phyloP scores from a whole-genome alignment of 2,797 vertebrate genomes.

The Chrysocyon brachyurus region DNA sequence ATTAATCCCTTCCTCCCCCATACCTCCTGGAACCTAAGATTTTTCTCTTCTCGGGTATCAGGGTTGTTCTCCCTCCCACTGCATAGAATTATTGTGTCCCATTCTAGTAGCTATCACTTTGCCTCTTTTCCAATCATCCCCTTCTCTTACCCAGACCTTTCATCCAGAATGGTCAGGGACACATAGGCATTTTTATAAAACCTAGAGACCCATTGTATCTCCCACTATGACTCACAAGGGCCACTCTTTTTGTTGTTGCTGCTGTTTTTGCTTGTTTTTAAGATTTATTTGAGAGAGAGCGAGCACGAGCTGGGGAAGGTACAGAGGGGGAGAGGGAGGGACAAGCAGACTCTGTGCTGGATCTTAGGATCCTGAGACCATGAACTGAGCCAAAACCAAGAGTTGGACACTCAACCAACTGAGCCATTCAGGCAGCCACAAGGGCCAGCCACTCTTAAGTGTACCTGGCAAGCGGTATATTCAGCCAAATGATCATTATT shows the following conservation, averaged over 20 bases:
- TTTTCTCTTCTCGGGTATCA: neutral
- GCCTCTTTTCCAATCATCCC: neutral
- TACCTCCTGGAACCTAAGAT: neutral
- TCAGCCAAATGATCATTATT: neutral
- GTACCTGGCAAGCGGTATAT: neutral
- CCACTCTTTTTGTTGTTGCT: neutral
- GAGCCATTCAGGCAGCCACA: neutral
- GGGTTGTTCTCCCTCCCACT: neutral
- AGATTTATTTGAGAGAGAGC: neutral
- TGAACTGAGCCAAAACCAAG: neutral
- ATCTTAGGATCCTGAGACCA: neutral
- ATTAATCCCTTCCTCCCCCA: neutral
- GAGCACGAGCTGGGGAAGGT: neutral
- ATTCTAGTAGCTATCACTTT: neutral
- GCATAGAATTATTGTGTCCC: neutral
- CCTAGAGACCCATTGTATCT: neutral
- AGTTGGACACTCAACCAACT: neutral
- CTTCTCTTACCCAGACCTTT: neutral
- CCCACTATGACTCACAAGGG: neutral
- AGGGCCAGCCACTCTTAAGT: neutral
- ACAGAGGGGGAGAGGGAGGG: neutral
- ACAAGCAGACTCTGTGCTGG: neutral
- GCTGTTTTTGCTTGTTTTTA: neutral
- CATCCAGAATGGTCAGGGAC: neutral
- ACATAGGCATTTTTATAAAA: conserved; percentile 1